Base-by-base conservation (phyloP, 37 sponge, comb jelly and placozoan species). In the Aplysina aerophoba region DNA sequence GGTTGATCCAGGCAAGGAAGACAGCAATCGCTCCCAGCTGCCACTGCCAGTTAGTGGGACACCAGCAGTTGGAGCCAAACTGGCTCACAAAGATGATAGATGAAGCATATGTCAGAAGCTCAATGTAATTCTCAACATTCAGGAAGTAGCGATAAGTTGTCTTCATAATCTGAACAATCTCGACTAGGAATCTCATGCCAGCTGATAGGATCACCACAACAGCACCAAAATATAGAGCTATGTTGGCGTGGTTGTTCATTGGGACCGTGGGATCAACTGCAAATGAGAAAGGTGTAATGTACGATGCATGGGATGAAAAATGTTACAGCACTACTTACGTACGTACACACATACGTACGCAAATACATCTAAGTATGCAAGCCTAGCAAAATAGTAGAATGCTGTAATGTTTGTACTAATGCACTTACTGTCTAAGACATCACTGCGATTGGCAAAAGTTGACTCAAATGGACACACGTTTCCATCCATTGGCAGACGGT, bases 1-100 rank as follows among this genome's bases (percentile, higher is more conserved):
- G 84, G 67, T 91, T 73, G n/a, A 95, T 89, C 99, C 99, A 99
- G 22, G 91, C 85, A 8, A 95, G 82, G 61, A 96, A 93, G 22
- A 99, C 77, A 13, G 91, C 90, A 19, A 95, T 27, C 12, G 87
- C 89, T 20, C 99, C 99, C n/a, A 95, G 50, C 84, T 95, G 94
- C 94, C 94, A 97, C 78, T 90, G 93, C 93, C 92, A 92, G 19
- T 68, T 72, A 0, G 27, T 38, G n/a, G 87, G 87, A 78, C 91
- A 90, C 37, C 68, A 50, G 54, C 87, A 87, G 44, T 38, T 15
- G 69, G 68, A 66, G 20, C 86, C 77, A 50, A 67, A 72, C 34
- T 67, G 54, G 34, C 79, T 81, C 55, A 79, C 87, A 86, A 95
- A 92, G 17, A 92, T 62, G 19, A 95, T 85, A 33, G 88, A 36